A percentile compares a stretch with the other conserved stretches of the same genome.
Evolutionary conservation across 92 coral and sea anemone genomes (phyloP).

Genomic region (Scolanthus callimorphus): DNA sequence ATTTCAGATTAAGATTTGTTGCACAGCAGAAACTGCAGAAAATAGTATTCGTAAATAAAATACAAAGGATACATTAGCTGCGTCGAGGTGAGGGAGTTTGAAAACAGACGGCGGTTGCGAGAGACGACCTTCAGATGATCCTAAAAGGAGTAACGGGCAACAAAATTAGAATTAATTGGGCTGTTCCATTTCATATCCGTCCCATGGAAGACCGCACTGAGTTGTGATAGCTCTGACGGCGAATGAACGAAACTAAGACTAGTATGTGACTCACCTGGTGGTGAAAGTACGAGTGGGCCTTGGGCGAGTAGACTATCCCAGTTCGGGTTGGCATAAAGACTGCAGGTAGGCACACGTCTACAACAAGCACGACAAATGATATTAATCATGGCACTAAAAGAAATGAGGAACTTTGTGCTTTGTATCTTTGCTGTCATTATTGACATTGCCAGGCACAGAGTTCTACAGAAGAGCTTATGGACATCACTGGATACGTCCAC

Average conservation of each 20-base stretch:
- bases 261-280: slow-evolving; percentile 69
- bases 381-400: not conserved
- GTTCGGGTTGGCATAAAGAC: slow-evolving; percentile 95
- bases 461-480: too few relatives aligned
- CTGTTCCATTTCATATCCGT: too few relatives aligned
- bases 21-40: too few relatives aligned
- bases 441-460: too few relatives aligned
- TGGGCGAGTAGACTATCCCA: slow-evolving; percentile 85
- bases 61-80: slow-evolving; percentile 79
- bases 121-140: slow-evolving; percentile 87
- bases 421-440: too few relatives aligned
- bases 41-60: not conserved
- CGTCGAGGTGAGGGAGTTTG: slow-evolving; percentile 72
- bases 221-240: too few relatives aligned
- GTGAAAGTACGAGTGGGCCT: slow-evolving; percentile 94
- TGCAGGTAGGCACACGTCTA: slow-evolving; percentile 98
- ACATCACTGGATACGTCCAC: too few relatives aligned
- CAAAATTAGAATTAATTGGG: too few relatives aligned
- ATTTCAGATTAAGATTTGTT: too few relatives aligned
- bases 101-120: slow-evolving; percentile 95
- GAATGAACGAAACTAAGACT: too few relatives aligned
- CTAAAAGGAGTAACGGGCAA: too few relatives aligned
- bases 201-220: not conserved
- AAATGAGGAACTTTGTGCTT: not conserved
- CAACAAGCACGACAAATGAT: slow-evolving; percentile 3